Evolutionary conservation across 1,140 invertebrate species (phyloP).

Genomic region (Antheraea pernyi): DNA sequence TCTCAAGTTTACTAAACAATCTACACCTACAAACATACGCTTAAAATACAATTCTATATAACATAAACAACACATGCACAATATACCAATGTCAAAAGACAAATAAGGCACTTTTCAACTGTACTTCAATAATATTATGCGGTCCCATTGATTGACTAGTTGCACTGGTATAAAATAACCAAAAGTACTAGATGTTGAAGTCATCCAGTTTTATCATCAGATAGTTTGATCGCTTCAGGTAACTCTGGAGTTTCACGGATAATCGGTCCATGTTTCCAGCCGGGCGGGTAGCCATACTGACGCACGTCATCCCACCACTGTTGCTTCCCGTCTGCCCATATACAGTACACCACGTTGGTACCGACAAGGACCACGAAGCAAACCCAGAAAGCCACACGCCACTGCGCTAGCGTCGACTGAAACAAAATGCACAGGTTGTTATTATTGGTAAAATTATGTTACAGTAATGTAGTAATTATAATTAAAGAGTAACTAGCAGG

Average conservation of each 20-base stretch:
- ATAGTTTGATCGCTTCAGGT: constrained; percentile 37
- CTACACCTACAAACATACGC: neutral
- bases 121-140: constrained; percentile 14
- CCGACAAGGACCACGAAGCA: constrained; percentile 84
- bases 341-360: constrained; percentile 85
- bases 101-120: constrained; percentile 22
- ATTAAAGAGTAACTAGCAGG: too few relatives aligned
- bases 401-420: constrained; percentile 85
- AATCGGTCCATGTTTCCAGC: constrained; percentile 59
- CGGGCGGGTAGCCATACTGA: constrained; percentile 55
- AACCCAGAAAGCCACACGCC: constrained; percentile 91
- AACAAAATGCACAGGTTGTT: constrained; percentile 31
- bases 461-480: too few relatives aligned
- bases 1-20: neutral
- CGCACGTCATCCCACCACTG: constrained; percentile 84
- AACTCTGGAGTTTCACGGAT: constrained; percentile 33
- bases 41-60: neutral
- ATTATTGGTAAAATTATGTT: too few relatives aligned
- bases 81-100: constrained; percentile 3
- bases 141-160: constrained; percentile 28
- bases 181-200: constrained; percentile 14
- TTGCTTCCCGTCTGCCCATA: constrained; percentile 85
- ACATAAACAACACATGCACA: neutral
- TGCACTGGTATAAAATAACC: constrained; percentile 18
- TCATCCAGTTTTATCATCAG: constrained; percentile 27